Conservation (phyloP, 2,888 invertebrate genomes). For the Pterostichus niger region DNA sequence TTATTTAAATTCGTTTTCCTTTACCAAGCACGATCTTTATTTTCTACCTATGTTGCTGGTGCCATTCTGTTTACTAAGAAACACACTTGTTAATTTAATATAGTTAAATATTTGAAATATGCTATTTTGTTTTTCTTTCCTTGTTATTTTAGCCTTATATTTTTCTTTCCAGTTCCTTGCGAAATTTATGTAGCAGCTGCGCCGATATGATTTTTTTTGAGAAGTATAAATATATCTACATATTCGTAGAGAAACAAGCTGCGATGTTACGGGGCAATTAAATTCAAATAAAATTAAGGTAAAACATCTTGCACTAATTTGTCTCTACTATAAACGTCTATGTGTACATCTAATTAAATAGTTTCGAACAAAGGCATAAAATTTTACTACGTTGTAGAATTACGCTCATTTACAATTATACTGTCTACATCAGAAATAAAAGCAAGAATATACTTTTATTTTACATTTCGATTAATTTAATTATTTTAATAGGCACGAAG, state of each 20-base stretch:
- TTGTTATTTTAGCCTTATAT: neutral
- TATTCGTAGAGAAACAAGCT: neutral
- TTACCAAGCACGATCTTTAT: conserved; percentile 11
- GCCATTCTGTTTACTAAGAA: conserved; percentile 1
- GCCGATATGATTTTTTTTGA: conserved; percentile 4
- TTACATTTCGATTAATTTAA: neutral
- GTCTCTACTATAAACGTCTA: conserved; percentile 14
- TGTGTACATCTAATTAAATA: conserved; percentile 39
- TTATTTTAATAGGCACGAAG: no score
- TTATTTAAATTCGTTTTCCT: conserved; percentile 55
- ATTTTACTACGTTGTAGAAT: conserved; percentile 6
- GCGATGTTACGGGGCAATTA: conserved; percentile 14
- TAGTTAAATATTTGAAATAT: neutral
- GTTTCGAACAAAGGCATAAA: conserved; percentile 2
- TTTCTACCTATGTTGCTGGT: conserved; percentile 10
- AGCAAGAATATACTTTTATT: neutral
- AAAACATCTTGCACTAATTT: conserved; percentile 11
- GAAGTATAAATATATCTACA: neutral
- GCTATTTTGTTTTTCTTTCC: neutral
- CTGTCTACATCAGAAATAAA: neutral
- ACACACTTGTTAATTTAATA: neutral
- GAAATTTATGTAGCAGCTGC: neutral
- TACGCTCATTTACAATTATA: conserved; percentile 16
- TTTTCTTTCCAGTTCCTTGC: neutral
- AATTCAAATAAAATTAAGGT: conserved; percentile 11